These are phyloP conservation scores for Bombyx mori DNA, from an alignment of 1,140 invertebrate species.

Conservation along the genomic window ASM3026992v2 NC_085129.1:15833501-15834000, in stretches of 20 bases:
- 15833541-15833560: not conserved
- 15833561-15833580: not conserved
- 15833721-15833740: too few species aligned
- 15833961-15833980: too few species aligned
- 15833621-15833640: not conserved
- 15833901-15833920: too few species aligned
- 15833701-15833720: too few species aligned
- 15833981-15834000: too few species aligned
- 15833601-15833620: too few species aligned
- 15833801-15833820: conserved; percentile 3
- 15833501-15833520: conserved; percentile 25
- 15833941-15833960: too few species aligned
- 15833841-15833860: not conserved
- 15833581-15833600: too few species aligned
- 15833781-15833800: conserved; percentile 1
- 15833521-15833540: conserved; percentile 32
- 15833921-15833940: too few species aligned
- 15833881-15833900: too few species aligned
- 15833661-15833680: too few species aligned
- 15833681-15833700: too few species aligned
- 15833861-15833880: not conserved
- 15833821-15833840: not conserved
- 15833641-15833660: conserved; percentile 1
- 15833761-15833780: not conserved
- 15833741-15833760: not conserved